Evolutionary conservation across 2,888 invertebrate genomes (phyloP), one percentile per base, ranked within the genome.

Genomic region (Amblyjoppa proteus): DNA sequence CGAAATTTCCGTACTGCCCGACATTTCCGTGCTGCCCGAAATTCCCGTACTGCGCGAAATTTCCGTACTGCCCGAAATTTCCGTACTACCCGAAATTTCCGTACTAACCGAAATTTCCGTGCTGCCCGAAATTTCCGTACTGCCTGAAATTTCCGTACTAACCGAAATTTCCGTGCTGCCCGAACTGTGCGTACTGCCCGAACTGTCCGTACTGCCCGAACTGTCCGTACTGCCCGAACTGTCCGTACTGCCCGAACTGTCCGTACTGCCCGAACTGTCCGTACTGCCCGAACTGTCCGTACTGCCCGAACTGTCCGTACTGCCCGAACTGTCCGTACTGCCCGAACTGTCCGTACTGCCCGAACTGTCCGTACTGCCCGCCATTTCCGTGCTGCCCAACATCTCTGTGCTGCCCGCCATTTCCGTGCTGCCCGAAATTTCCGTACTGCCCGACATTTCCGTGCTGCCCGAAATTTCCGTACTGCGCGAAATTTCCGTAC

Each of bases 51-150:
- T 84, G 6, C 6, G 49, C 5, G 64, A 89, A 4, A 77, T 58
- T 11, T 70, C 87, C 28, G 90, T 88, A 51, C 87, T 84, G 34
- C 80, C 87, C 13, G 83, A 76, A 4, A 81, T 76, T 69, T 89
- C 90, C 11, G 85, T 83, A 66, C 87, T 69, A n/a, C 70, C 84
- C 28, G 80, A 87, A 16, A 86, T 84, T 66, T 56, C 82, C 3
- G 70, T 87, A 28, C 76, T 84, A 2, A 6, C 53, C 5, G 61
- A 89, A 7, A 75, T 58, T 13, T 69, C 87, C 28, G 90, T 88
- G 61, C 87, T 84, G 31, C 80, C 87, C n/a, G 83, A 77, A 7
- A 80, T 75, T 70, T 89, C 90, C 16, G 85, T 83, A 61, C 34
- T 34, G 34, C 34, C 34, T 5, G 34, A 34, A 34, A 0, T 34